Conservation (phyloP, 1,140 invertebrate species). For the Danaus plexippus region DNA sequence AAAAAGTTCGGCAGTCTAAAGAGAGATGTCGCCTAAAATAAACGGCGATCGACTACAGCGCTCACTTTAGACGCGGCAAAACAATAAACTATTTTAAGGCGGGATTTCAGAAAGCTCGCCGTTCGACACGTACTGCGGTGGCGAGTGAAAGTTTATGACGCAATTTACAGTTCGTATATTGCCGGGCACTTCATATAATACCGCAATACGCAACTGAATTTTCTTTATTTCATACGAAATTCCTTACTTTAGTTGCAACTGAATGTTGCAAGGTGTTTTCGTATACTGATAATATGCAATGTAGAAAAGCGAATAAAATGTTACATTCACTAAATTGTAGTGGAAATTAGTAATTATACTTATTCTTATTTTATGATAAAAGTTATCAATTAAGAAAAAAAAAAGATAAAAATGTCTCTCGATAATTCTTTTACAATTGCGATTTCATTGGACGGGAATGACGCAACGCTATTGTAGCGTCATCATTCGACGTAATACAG, state of each 20-base stretch:
- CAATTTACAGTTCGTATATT: constrained; percentile 64
- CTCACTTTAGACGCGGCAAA: constrained; percentile 1
- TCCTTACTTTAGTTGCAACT: too few relatives aligned
- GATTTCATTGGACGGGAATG: too few relatives aligned
- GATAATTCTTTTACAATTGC: too few relatives aligned
- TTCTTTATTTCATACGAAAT: constrained; percentile 17
- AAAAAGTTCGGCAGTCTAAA: constrained; percentile 30
- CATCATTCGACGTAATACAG: constrained; percentile 56
- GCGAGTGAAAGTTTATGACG: constrained; percentile 56
- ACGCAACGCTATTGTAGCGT: constrained; percentile 49
- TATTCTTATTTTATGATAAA: too few relatives aligned
- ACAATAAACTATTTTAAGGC: constrained; percentile 33
- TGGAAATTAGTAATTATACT: too few relatives aligned
- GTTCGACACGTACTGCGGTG: constrained; percentile 19
- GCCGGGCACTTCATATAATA: constrained; percentile 44
- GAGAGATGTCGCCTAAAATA: constrained; percentile 44
- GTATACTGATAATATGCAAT: too few relatives aligned
- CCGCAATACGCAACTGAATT: constrained; percentile 43
- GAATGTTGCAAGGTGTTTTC: too few relatives aligned
- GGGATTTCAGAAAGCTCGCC: constrained; percentile 23
- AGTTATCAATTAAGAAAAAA: too few relatives aligned
- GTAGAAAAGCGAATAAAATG: too few relatives aligned
- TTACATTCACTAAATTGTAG: too few relatives aligned
- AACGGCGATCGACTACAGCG: constrained; percentile 18
- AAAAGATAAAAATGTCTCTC: too few relatives aligned